Evolutionary conservation across 1,140 invertebrate species (phyloP).

Genomic region (Polypedilum pembai): DNA sequence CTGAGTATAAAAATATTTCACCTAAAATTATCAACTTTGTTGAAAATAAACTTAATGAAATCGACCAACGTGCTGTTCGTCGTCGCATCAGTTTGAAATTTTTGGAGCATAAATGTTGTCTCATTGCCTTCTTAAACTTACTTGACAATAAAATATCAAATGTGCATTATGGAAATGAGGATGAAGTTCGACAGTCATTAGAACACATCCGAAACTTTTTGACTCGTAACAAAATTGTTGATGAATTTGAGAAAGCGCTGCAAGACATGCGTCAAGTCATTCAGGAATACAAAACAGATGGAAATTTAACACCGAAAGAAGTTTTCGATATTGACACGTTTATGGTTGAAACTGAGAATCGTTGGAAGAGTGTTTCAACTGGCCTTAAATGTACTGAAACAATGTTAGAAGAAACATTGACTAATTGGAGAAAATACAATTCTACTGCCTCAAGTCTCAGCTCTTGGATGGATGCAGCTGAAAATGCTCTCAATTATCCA

Average conservation of each 20-base stretch:
- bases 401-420: conserved; percentile 79
- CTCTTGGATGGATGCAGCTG: conserved; percentile 70
- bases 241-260: conserved; percentile 88
- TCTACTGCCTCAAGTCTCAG: conserved; percentile 64
- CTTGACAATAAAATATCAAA: conserved; percentile 90
- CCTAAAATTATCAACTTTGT: conserved; percentile 20
- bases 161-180: conserved; percentile 76
- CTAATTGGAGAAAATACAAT: conserved; percentile 81
- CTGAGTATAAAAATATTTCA: conserved; percentile 68
- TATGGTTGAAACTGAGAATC: conserved; percentile 73
- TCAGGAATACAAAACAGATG: conserved; percentile 82
- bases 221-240: conserved; percentile 82
- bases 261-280: conserved; percentile 85
- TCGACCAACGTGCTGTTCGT: conserved; percentile 63
- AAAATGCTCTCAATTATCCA: conserved; percentile 62
- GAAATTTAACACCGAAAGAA: conserved; percentile 70
- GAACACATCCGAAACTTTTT: conserved; percentile 89
- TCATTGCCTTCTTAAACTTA: conserved; percentile 81
- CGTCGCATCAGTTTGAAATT: conserved; percentile 76
- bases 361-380: conserved; percentile 84
- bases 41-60: conserved; percentile 59
- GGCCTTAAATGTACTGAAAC: conserved; percentile 82
- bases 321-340: conserved; percentile 70
- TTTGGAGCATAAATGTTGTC: conserved; percentile 85
- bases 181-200: conserved; percentile 73